Evolutionary conservation across 2,888 invertebrate genomes (phyloP), one percentile per base, ranked within the genome.

Genomic region (Dione juno): DNA sequence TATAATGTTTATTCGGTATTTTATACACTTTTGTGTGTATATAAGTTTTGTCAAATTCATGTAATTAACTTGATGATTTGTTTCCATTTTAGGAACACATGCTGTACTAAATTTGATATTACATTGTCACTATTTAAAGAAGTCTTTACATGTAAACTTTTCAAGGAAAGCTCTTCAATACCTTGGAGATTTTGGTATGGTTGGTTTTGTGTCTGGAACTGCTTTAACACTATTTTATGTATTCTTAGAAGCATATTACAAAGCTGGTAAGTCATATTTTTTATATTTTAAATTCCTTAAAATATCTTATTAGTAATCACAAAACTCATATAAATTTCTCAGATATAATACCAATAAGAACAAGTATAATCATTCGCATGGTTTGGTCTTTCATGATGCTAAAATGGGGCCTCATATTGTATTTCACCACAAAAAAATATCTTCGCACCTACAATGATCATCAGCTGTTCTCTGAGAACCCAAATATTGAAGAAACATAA

Each of bases 371-470:
- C 21, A 92, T 94, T 73, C 84, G 90, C 2, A 77, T 93, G 50
- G 87, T 94, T 19, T 94, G 94, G 94, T 89, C 94, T 0, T 90
- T 94, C 77, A 92, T 94, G 87, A 92, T 93, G 86, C 85, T 91
- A 81, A 94, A 94, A 77, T 93, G 93, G 90, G 94, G 94, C 43
- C 75, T 93, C 6, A 69, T 93, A 43, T 84, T 94, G 50, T 93
- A 93, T 79, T 83, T 85, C 71, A 85, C 86, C 69, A 90, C 92
- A 1, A 88, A 87, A 77, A 88, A 86, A 70, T 94, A 94, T 71
- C 82, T 90, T 9, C 82, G 88, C 35, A 92, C 91, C 1, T 92
- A 92, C 76, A 90, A 90, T 69, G 92, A 91, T 71, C 84, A 90
- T 66, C 90, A 91, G 79, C 85, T 93, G 16, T 90, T 92, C 81